Evolutionary conservation across 1,140 invertebrate genomes (phyloP).

Genomic region (Solen grandis): DNA sequence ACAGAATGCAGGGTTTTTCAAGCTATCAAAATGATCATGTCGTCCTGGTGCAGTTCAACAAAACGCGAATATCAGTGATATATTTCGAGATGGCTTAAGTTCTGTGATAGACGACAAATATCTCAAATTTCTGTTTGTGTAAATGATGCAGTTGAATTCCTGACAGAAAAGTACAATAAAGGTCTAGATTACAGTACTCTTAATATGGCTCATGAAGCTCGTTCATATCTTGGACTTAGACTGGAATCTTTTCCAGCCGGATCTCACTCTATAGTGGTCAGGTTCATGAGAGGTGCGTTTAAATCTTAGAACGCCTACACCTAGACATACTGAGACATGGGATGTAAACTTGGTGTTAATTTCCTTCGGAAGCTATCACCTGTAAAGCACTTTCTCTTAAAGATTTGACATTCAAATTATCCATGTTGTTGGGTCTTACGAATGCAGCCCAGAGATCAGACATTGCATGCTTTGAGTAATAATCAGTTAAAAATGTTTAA

Average conservation of each 20-base stretch:
- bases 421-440: too few relatives aligned
- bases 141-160: slow-evolving; percentile 10
- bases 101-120: slow-evolving; percentile 24
- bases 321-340: slow-evolving; percentile 8
- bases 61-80: neutral
- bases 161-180: neutral
- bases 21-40: neutral
- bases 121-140: neutral
- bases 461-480: too few relatives aligned
- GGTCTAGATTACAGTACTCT: neutral
- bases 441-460: too few relatives aligned
- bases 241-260: too few relatives aligned
- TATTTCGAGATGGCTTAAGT: neutral
- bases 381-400: too few relatives aligned
- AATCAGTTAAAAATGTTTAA: too few relatives aligned
- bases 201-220: slow-evolving; percentile 3
- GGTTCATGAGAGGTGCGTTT: too few relatives aligned
- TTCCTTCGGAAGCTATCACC: too few relatives aligned
- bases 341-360: neutral
- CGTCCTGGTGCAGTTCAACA: neutral
- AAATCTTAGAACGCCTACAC: too few relatives aligned
- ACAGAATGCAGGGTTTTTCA: slow-evolving; percentile 21
- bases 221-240: too few relatives aligned
- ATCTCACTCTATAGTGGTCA: too few relatives aligned
- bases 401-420: too few relatives aligned